Conservation (phyloP, 1,140 invertebrate species). For the Thalassaphorura encarpata region DNA sequence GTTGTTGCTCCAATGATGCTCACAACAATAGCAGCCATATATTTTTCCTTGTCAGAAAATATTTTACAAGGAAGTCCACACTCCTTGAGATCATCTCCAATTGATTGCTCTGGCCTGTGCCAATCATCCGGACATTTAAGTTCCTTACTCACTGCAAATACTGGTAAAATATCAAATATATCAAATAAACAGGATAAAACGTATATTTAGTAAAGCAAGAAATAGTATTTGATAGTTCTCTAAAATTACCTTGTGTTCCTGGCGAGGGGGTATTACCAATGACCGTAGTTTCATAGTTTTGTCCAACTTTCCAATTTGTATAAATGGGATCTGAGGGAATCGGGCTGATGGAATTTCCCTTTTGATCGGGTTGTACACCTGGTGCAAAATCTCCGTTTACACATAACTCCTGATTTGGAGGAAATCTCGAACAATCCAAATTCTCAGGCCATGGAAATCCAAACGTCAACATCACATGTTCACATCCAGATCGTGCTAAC, state of each 20-base stretch:
- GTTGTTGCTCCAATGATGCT: conserved; percentile 40
- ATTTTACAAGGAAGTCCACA: conserved; percentile 31
- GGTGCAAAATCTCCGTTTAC: conserved; percentile 19
- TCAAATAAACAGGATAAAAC: too few species aligned
- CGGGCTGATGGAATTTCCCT: too few species aligned
- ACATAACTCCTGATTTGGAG: conserved; percentile 21
- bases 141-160: neutral
- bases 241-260: too few species aligned
- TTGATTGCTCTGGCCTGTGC: conserved; percentile 26
- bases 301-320: too few species aligned
- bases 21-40: conserved; percentile 25
- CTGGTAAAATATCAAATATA: too few species aligned
- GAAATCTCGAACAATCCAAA: conserved; percentile 26
- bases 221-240: too few species aligned
- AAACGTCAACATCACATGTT: conserved; percentile 73
- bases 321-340: too few species aligned
- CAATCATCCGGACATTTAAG: conserved; percentile 28
- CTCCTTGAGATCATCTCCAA: conserved; percentile 23
- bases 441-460: conserved; percentile 32
- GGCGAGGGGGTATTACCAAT: too few species aligned
- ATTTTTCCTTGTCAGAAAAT: conserved; percentile 23
- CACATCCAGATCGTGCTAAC: conserved; percentile 79
- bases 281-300: too few species aligned
- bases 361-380: neutral
- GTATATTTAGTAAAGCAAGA: too few species aligned